Evolutionary conservation across 1,140 invertebrate species (phyloP).

Genomic region (Charaxes varanes): DNA sequence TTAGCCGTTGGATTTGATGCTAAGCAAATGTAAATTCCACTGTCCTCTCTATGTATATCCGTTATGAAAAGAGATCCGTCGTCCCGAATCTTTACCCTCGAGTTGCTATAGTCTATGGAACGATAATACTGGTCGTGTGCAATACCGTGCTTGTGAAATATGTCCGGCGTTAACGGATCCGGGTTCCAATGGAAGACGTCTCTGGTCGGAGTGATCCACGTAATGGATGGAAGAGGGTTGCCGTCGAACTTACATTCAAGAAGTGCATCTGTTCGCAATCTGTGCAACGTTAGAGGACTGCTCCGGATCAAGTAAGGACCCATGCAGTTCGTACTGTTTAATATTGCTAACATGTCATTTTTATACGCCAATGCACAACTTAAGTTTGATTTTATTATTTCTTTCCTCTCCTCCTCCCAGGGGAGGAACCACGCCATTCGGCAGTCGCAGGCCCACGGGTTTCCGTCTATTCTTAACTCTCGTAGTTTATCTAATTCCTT

Average conservation of each 20-base stretch:
- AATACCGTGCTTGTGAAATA: conserved; percentile 78
- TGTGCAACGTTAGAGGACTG: conserved; percentile 77
- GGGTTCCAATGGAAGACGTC: conserved; percentile 83
- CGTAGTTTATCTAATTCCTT: conserved; percentile 77
- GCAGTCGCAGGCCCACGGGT: conserved; percentile 91
- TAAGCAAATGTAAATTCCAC: conserved; percentile 91
- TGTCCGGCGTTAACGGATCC: conserved; percentile 77
- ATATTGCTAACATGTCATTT: conserved; percentile 78
- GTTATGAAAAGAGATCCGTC: conserved; percentile 74
- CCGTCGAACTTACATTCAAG: conserved; percentile 87
- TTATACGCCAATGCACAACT: conserved; percentile 79
- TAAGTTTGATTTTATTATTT: conserved; percentile 75
- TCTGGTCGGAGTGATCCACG: conserved; percentile 88
- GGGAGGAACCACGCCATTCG: conserved; percentile 88
- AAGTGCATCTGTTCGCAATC: conserved; percentile 78
- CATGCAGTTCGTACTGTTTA: conserved; percentile 82
- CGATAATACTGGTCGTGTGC: conserved; percentile 75
- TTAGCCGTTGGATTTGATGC: conserved; percentile 89
- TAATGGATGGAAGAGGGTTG: conserved; percentile 85
- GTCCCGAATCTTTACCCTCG: conserved; percentile 72
- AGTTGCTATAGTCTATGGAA: conserved; percentile 65
- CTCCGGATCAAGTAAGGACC: conserved; percentile 75
- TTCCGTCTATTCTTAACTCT: conserved; percentile 81
- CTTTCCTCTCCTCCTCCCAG: conserved; percentile 75
- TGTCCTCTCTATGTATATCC: conserved; percentile 81